These are phyloP conservation scores for Sebastes minor DNA, from an alignment of 2,797 vertebrate genomes.

Conservation along the genomic window DNA sequence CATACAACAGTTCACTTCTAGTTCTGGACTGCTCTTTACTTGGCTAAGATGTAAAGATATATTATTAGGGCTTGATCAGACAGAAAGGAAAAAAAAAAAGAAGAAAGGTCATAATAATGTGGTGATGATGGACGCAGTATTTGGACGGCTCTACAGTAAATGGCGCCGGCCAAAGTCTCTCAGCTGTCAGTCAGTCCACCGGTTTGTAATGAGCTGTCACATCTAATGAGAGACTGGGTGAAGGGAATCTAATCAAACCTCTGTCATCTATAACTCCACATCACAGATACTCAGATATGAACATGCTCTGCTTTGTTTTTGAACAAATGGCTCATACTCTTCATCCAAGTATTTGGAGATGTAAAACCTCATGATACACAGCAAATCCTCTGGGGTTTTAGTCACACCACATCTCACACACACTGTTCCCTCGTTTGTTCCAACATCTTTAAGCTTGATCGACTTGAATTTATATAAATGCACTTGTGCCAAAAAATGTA, in stretches of 20 bases:
- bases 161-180: background rate
- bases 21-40: background rate
- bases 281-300: background rate
- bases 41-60: background rate
- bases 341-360: background rate
- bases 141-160: constrained; percentile 1
- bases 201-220: constrained; percentile 39
- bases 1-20: background rate
- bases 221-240: background rate
- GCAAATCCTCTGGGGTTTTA: constrained; percentile 3
- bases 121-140: constrained; percentile 31
- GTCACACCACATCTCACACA: constrained; percentile 22
- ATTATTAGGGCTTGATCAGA: background rate
- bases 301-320: no score
- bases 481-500: background rate
- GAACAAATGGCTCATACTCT: background rate
- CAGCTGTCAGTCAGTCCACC: constrained; percentile 23
- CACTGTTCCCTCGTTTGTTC: background rate
- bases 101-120: constrained; percentile 11
- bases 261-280: background rate
- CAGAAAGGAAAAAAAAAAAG: background rate
- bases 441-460: background rate
- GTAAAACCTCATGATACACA: background rate
- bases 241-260: constrained; percentile 27
- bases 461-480: background rate